Evolutionary conservation across 92 coral and sea anemone genomes (phyloP).

Genomic region (Umimayanthus kanabou): DNA sequence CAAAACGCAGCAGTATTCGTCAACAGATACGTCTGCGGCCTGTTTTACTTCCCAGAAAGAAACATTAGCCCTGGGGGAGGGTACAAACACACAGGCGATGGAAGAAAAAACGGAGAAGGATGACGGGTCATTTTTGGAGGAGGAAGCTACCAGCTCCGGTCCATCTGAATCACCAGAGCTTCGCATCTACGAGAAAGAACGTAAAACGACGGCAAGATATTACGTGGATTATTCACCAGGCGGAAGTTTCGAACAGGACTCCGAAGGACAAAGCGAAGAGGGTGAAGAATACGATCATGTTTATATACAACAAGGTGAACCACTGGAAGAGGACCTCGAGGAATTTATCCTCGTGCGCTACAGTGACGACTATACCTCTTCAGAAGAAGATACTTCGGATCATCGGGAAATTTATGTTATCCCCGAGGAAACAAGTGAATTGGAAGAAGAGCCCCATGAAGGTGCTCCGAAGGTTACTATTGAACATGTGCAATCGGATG

Average conservation of each 20-base stretch:
- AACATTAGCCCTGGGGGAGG: slow-evolving; percentile 1
- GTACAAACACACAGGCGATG: not conserved
- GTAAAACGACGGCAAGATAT: slow-evolving; percentile 56
- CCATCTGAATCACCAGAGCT: slow-evolving; percentile 33
- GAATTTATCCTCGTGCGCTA: slow-evolving; percentile 85
- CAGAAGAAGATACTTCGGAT: slow-evolving; percentile 73
- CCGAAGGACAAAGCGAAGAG: slow-evolving; percentile 60
- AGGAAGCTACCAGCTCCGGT: not conserved
- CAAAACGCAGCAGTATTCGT: slow-evolving; percentile 3
- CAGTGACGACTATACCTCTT: slow-evolving; percentile 62
- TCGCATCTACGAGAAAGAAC: slow-evolving; percentile 46
- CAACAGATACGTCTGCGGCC: not conserved
- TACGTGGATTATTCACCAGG: slow-evolving; percentile 83
- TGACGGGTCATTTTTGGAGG: slow-evolving; percentile 20
- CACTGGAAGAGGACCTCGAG: slow-evolving; percentile 78
- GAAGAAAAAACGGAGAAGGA: not conserved
- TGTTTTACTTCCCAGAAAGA: slow-evolving; percentile 15
- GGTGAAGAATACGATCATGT: slow-evolving; percentile 68
- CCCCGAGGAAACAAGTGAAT: slow-evolving; percentile 72
- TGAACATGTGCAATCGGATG: slow-evolving; percentile 6
- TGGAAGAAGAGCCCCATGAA: slow-evolving; percentile 54
- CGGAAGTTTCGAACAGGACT: slow-evolving; percentile 67
- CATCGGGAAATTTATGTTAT: slow-evolving; percentile 89
- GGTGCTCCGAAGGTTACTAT: slow-evolving; percentile 29
- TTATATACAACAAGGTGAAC: slow-evolving; percentile 78